phyloP scores from a whole-genome alignment of 2,888 invertebrate species.

The Gymnosoma rotundatum region DNA sequence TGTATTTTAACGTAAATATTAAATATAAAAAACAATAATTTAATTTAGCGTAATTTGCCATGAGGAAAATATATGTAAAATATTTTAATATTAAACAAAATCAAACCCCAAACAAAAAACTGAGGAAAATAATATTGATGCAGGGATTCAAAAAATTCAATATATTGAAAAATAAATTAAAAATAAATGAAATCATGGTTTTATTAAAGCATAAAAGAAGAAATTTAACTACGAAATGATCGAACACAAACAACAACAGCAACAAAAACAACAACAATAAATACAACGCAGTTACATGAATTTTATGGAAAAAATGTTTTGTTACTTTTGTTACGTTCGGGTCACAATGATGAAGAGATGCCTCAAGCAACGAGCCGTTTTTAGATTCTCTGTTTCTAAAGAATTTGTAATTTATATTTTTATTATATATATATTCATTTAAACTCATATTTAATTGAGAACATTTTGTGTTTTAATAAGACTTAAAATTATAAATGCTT shows the following conservation, averaged over 20 bases:
- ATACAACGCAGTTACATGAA: background rate
- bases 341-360: background rate
- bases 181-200: background rate
- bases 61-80: slow-evolving; percentile 31
- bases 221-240: background rate
- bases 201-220: background rate
- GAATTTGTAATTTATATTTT: no score
- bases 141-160: background rate
- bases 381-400: no score
- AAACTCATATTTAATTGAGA: no score
- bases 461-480: no score
- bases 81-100: slow-evolving; percentile 25
- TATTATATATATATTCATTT: no score
- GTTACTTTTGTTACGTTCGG: background rate
- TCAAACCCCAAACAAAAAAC: background rate
- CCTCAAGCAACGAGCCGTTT: no score
- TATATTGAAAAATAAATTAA: background rate
- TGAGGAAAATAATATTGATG: background rate
- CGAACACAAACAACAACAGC: background rate
- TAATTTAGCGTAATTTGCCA: slow-evolving; percentile 59
- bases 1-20: background rate
- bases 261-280: background rate
- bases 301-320: background rate
- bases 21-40: slow-evolving; percentile 29
- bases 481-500: no score